These are phyloP conservation scores for Ciona savignyi DNA, from an alignment of 23 tunicate species.

Conservation along the genomic window DNA sequence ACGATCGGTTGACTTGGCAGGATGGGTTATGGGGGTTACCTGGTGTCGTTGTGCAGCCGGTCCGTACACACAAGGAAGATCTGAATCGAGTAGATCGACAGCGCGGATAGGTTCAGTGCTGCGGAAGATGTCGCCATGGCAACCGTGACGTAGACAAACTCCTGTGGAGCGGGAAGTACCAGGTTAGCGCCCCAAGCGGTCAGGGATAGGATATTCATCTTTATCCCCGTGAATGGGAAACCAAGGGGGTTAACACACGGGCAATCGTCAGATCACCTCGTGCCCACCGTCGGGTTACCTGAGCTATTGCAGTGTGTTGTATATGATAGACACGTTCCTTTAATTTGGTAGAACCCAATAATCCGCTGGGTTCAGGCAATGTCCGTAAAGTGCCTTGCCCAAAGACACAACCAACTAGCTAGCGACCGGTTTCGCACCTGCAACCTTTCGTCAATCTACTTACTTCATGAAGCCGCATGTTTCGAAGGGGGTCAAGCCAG, in stretches of 20 bases:
- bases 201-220: not conserved
- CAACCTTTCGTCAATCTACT: not conserved
- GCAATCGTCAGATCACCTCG: too few species aligned
- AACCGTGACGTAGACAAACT: not conserved
- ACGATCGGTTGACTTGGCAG: not conserved
- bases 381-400: too few species aligned
- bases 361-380: too few species aligned
- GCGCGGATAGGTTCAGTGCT: not conserved
- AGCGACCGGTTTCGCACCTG: too few species aligned
- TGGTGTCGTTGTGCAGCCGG: not conserved
- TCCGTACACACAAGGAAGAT: not conserved
- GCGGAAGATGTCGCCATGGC: not conserved
- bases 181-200: not conserved
- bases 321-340: too few species aligned
- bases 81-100: not conserved
- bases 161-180: not conserved
- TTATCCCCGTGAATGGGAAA: not conserved
- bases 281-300: too few species aligned
- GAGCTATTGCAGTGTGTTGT: too few species aligned
- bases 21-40: not conserved
- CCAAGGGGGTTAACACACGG: too few species aligned
- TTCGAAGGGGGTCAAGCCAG: not conserved
- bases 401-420: not conserved
- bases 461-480: not conserved
- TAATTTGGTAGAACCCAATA: too few species aligned